A percentile compares a stretch with the other conserved stretches of the same genome.
Evolutionary conservation across 2,113 vertebrate genomes (phyloP).

Genomic region (Scalopus aquaticus): DNA sequence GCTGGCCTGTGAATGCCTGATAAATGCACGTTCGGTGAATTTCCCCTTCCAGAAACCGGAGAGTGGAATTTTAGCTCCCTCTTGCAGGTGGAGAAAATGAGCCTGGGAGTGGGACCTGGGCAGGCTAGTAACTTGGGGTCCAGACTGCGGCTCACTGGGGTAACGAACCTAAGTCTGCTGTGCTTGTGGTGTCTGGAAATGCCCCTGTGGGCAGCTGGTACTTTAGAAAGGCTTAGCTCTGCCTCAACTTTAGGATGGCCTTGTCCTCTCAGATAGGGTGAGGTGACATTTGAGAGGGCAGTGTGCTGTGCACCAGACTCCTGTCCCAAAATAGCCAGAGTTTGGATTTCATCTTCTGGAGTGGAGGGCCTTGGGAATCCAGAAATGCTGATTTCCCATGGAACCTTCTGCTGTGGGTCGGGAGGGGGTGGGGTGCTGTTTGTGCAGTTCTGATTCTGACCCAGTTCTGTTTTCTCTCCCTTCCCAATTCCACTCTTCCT

Average conservation of each 20-base stretch:
- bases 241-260: rapidly evolving
- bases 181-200: no score
- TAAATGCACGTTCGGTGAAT: background rate
- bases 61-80: background rate
- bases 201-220: no score
- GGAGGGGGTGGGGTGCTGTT: background rate
- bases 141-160: no score
- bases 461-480: background rate
- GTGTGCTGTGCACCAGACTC: background rate
- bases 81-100: background rate
- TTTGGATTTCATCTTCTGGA: background rate
- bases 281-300: background rate
- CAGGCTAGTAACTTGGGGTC: no score
- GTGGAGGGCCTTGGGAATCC: background rate
- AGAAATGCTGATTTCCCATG: rapidly evolving
- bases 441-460: background rate
- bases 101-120: background rate
- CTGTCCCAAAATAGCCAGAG: background rate
- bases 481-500: background rate
- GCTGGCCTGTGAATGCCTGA: background rate
- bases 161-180: rapidly evolving
- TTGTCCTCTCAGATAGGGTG: background rate
- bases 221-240: no score
- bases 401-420: rapidly evolving
- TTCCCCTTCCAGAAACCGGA: rapidly evolving